phyloP scores from a whole-genome alignment of 2,113 vertebrate genomes.

The Recurvirostra avosetta region DNA sequence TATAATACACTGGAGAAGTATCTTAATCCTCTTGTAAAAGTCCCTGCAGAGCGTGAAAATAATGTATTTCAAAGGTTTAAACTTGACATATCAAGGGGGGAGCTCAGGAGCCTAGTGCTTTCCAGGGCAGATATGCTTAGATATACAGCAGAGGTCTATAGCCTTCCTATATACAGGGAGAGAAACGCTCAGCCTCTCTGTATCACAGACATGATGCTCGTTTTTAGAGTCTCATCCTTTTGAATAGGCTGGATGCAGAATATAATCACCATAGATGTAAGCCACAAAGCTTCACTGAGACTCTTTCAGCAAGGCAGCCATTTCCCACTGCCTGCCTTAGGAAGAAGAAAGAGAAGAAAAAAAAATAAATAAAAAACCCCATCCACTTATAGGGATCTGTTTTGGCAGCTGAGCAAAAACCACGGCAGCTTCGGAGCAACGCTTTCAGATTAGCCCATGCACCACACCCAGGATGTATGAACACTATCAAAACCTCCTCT shows the following conservation, averaged over 20 bases:
- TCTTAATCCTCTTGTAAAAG: slow-evolving; percentile 39
- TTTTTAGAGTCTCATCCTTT: background rate
- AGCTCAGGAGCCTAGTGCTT: background rate
- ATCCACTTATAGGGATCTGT: background rate
- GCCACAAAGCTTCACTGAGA: background rate
- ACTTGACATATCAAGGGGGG: background rate
- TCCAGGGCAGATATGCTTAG: background rate
- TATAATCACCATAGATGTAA: rapidly evolving
- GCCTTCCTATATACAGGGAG: background rate
- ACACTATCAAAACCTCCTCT: background rate
- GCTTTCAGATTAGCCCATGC: background rate
- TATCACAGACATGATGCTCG: background rate
- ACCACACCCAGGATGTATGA: background rate
- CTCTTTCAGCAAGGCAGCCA: background rate
- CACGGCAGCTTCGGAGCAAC: background rate
- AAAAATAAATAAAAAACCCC: background rate
- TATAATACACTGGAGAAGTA: background rate
- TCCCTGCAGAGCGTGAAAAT: background rate
- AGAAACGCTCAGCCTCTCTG: background rate
- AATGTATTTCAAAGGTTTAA: slow-evolving; percentile 9
- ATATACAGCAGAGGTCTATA: background rate
- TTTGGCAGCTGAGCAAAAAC: background rate
- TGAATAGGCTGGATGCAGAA: background rate
- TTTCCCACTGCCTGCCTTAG: background rate
- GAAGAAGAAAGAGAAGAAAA: background rate